These are phyloP conservation scores for Notodonta ziczac DNA, from an alignment of 2,888 invertebrate species.

Conservation along the genomic window DNA sequence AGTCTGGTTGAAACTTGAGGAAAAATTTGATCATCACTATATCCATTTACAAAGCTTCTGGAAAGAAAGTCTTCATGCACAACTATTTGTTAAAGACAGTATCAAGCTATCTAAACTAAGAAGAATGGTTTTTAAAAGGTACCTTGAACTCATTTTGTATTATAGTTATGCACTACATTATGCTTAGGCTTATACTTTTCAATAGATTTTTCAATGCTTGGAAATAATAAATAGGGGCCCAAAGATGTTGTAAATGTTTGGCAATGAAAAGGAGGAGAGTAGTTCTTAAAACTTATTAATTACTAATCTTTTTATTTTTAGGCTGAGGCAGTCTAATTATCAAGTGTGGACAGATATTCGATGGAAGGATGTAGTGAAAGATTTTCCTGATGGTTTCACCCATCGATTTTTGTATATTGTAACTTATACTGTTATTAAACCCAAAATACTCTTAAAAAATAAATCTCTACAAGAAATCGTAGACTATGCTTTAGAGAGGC, in stretches of 20 bases:
- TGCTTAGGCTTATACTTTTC: no score
- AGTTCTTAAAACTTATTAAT: no score
- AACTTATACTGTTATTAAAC: slow-evolving; percentile 33
- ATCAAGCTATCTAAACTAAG: slow-evolving; percentile 56
- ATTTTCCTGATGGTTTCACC: slow-evolving; percentile 68
- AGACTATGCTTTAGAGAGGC: slow-evolving; percentile 41
- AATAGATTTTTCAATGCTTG: not conserved
- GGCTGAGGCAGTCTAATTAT: slow-evolving; percentile 53
- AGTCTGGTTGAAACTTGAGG: slow-evolving; percentile 59
- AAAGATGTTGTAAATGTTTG: no score
- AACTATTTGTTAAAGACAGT: slow-evolving; percentile 62
- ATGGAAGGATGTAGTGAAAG: slow-evolving; percentile 62
- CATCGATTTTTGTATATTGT: slow-evolving; percentile 54
- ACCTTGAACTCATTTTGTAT: slow-evolving; percentile 28
- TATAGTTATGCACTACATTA: no score
- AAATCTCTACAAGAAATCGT: slow-evolving; percentile 52
- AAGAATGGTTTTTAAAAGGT: slow-evolving; percentile 59
- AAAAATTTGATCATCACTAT: slow-evolving; percentile 56
- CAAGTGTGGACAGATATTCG: slow-evolving; percentile 69
- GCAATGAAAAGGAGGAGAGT: no score
- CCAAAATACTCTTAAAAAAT: slow-evolving; percentile 40
- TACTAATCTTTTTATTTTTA: slow-evolving; percentile 41
- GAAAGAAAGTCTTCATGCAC: slow-evolving; percentile 61
- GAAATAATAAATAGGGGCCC: no score
- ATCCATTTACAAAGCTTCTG: slow-evolving; percentile 60